phyloP scores from a whole-genome alignment of 2,888 invertebrate species.

The Ormia ochracea region DNA sequence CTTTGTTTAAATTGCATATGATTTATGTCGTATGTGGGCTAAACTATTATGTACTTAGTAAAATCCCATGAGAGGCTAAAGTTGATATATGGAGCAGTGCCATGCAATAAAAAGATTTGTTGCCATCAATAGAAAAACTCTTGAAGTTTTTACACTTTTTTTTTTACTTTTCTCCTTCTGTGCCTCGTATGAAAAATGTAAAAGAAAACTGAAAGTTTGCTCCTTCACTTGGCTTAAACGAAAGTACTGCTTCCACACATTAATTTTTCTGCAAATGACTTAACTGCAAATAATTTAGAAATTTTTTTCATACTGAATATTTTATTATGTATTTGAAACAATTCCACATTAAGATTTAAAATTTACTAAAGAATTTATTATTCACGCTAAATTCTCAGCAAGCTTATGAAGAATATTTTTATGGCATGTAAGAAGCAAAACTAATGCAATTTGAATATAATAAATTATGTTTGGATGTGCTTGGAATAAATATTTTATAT shows the following conservation, averaged over 20 bases:
- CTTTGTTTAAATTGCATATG: conserved; percentile 6
- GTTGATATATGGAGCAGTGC: conserved; percentile 16
- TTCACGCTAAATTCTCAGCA: neutral
- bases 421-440: neutral
- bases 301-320: neutral
- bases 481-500: no score
- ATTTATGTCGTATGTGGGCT: conserved; percentile 36
- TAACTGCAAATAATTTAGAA: neutral
- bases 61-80: conserved; percentile 25
- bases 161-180: neutral
- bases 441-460: neutral
- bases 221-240: neutral
- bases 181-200: neutral
- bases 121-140: neutral
- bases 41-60: conserved; percentile 26
- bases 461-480: no score
- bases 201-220: neutral
- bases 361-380: neutral
- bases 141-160: neutral
- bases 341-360: neutral
- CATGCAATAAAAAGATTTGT: conserved; percentile 41
- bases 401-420: neutral
- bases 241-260: neutral
- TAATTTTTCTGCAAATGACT: no score
- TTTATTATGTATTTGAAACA: conserved; percentile 2